Base-by-base conservation (phyloP, 2,888 invertebrate genomes). In the Parascotia fuliginaria region DNA sequence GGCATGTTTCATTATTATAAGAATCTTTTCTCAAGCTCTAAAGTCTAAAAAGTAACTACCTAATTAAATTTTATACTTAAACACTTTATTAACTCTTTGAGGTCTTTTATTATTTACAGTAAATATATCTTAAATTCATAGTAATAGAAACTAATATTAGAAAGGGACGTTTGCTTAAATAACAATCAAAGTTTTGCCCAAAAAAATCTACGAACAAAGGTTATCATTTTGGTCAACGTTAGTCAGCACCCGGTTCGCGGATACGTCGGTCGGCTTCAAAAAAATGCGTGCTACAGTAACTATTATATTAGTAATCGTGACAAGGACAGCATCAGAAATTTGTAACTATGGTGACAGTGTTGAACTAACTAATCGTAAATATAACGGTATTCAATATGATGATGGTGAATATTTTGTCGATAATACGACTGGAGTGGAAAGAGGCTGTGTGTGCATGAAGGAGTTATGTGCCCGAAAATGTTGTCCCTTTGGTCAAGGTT, bases 401-500 rank as follows among this genome's bases (percentile, higher is more conserved):
- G 56, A 47, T 9, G 58, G 69, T 7, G 83, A 89, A 53, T 85
- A 83, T 50, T 79, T 61, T 46, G 47, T 65, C 1, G 77, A 84
- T 31, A 60, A 67, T 1, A 63, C 58, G 1, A 77, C 67, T 0
- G 58, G 70, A 0, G 38, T 45, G 6, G 55, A 75, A 40, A 66
- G 77, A 36, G 85, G 81, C 0, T 89, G 85, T 65, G 51, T 81
- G 5, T 85, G 84, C 37, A 51, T 55, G 1, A 81, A 83, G 33
- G 66, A 75, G 31, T 57, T 47, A 1, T 88, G 87, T 46, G 43
- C 83, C 0, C 57, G 70, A 1, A 89, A 89, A 46, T 90, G 89
- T 16, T 90, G 90, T 46, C 80, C 81, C 0, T 48, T 70, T 0
- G 87, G 87, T 0, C 58, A 63, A 5, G 83, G 62, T 0, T 81